Base-by-base conservation (phyloP, 2,888 invertebrate species). In the Philaethria dido region DNA sequence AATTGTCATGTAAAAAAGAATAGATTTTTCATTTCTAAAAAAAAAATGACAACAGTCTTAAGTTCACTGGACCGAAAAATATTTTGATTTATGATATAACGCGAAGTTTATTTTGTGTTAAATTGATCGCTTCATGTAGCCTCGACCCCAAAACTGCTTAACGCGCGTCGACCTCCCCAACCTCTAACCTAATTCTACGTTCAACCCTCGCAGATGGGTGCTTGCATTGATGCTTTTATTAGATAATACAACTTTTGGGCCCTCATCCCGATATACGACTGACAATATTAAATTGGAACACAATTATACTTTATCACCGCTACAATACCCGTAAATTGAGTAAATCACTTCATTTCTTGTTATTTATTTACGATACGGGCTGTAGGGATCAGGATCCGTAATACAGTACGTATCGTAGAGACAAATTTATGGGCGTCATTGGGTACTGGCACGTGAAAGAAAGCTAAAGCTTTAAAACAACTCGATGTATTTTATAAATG, bases 121-220 rank as follows among this genome's bases (percentile, higher is more conserved):
- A 80, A 83, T 87, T 83, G 81, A 85, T 82, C 80, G 80, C 80
- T 78, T 77, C 78, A 81, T 80, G 80, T 80, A 84, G 74, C 78
- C 77, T 77, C 84, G 82, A 84, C 84, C 86, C 83, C 80, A 81
- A 83, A 86, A 80, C 78, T 82, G 80, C 77, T 82, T 78, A 79
- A 81, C 80, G 78, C 76, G 77, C 78, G 75, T 75, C 80, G 79
- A 83, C 81, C 83, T 83, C 81, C 81, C 83, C 83, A 82, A 85
- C 83, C 84, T 87, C 83, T 87, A 84, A 87, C 86, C 87, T 83
- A 87, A 87, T 87, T 87, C 80, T 74, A 73, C 74, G 77, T 78
- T 77, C 78, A 80, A 78, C 83, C 84, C 86, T 84, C 81, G 74
- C 81, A 80, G 79, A 81, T 82, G 80, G 80, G 73, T 73, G 77